Conservation (phyloP, 2,797 vertebrate genomes). For the Rhynchonycteris naso region DNA sequence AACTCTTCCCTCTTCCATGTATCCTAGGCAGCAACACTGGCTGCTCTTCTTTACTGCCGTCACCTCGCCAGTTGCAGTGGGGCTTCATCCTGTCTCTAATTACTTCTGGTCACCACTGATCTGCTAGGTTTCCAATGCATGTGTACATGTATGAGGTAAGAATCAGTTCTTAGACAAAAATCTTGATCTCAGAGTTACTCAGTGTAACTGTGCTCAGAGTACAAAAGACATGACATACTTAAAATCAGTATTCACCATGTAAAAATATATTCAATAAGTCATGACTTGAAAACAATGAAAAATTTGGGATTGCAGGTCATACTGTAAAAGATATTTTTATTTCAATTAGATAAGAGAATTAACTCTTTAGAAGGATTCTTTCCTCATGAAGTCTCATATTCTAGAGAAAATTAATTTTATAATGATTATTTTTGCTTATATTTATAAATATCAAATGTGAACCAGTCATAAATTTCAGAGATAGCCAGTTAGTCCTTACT, state of each 20-base stretch:
- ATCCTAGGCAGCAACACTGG: neutral
- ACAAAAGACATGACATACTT: neutral
- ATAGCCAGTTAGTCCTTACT: neutral
- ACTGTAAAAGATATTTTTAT: neutral
- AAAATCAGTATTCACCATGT: neutral
- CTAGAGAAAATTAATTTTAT: conserved; percentile 34
- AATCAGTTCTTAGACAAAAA: neutral
- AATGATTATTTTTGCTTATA: conserved; percentile 24
- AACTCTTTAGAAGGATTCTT: neutral
- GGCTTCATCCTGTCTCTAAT: neutral
- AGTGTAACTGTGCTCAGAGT: neutral
- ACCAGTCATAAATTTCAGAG: conserved; percentile 7
- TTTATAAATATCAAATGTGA: conserved; percentile 28
- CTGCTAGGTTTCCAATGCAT: neutral
- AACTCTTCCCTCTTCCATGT: neutral
- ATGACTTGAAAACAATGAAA: conserved; percentile 1
- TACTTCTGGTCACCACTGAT: neutral
- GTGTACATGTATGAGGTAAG: neutral
- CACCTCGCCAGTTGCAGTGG: too few species aligned
- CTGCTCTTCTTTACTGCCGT: neutral
- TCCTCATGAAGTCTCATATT: neutral
- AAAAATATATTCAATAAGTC: neutral
- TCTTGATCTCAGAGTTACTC: neutral
- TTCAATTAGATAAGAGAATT: neutral
- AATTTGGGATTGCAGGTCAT: neutral